These are phyloP conservation scores for Peromyscus polionotus DNA, from an alignment of 2,113 vertebrate genomes.

Conservation along the genomic window DNA sequence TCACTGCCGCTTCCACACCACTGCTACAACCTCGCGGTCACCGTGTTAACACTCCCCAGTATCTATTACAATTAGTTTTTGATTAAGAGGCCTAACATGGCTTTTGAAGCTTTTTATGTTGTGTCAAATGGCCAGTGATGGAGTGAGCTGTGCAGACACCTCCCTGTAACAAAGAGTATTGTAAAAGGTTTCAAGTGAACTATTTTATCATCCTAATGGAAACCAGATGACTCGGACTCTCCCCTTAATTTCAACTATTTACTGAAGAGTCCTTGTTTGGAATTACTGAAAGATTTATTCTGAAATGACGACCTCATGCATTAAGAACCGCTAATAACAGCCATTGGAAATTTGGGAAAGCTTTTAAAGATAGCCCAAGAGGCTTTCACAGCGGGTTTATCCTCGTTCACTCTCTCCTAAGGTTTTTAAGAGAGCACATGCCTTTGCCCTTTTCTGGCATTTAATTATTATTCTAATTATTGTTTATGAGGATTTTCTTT, in stretches of 20 bases:
- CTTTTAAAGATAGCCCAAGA: conserved; percentile 85
- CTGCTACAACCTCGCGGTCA: conserved; percentile 94
- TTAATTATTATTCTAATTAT: conserved; percentile 68
- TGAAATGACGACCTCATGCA: conserved; percentile 88
- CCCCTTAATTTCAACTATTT: conserved; percentile 94
- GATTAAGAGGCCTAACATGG: conserved; percentile 96
- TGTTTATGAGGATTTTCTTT: conserved; percentile 38
- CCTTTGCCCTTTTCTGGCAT: conserved; percentile 81
- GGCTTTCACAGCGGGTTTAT: conserved; percentile 53
- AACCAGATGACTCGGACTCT: conserved; percentile 96
- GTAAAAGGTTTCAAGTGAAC: conserved; percentile 98
- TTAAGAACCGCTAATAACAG: conserved; percentile 88
- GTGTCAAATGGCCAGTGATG: conserved; percentile 98
- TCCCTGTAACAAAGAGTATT: conserved; percentile 96
- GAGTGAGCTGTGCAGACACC: conserved; percentile 95
- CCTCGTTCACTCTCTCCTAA: conserved; percentile 77
- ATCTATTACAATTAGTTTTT: conserved; percentile 99
- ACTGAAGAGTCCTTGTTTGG: conserved; percentile 92
- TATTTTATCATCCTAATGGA: conserved; percentile 99
- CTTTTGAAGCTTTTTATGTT: conserved; percentile 99
- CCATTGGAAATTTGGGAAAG: conserved; percentile 83
- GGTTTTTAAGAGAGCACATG: conserved; percentile 77
- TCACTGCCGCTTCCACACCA: conserved; percentile 91
- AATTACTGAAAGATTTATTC: conserved; percentile 93
- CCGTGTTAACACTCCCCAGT: conserved; percentile 98